A percentile compares a stretch with the other conserved stretches of the same genome.
phyloP scores from a whole-genome alignment of 2,888 invertebrate genomes.

The Schizaphis graminum region DNA sequence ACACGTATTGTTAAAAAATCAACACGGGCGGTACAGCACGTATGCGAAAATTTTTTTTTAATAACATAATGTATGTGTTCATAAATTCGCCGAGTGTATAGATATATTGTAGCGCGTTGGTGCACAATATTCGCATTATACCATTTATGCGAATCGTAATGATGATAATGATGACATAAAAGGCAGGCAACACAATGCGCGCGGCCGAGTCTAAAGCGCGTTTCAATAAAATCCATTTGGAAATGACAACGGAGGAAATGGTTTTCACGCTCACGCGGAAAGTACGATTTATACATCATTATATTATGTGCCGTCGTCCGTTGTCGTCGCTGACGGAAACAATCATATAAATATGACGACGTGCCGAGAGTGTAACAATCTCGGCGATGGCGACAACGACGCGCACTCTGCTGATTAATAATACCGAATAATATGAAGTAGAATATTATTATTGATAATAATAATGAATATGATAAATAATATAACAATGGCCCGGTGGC shows the following conservation, averaged over 20 bases:
- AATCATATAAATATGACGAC: constrained; percentile 12
- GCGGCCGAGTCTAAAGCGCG: background rate
- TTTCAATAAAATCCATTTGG: constrained; percentile 38
- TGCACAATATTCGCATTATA: background rate
- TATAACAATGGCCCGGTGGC: background rate
- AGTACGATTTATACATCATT: background rate
- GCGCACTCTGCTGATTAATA: constrained; percentile 37
- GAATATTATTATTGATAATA: background rate
- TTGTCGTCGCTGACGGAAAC: constrained; percentile 7
- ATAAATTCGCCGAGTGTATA: background rate
- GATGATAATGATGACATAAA: constrained; percentile 4
- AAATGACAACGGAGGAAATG: constrained; percentile 37
- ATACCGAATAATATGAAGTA: background rate
- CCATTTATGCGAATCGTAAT: background rate
- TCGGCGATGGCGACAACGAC: background rate
- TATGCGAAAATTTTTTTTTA: background rate
- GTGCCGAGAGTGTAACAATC: constrained; percentile 15
- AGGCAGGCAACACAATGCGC: constrained; percentile 7
- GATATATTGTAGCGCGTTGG: background rate
- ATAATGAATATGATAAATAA: no score
- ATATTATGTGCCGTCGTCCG: background rate
- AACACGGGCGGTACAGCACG: background rate
- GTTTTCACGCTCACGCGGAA: constrained; percentile 23
- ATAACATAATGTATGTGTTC: background rate
- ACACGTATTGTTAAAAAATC: background rate